These are phyloP conservation scores for Drosophila mulleri DNA, from an alignment of 2,888 invertebrate species.

Conservation along the genomic window DNA sequence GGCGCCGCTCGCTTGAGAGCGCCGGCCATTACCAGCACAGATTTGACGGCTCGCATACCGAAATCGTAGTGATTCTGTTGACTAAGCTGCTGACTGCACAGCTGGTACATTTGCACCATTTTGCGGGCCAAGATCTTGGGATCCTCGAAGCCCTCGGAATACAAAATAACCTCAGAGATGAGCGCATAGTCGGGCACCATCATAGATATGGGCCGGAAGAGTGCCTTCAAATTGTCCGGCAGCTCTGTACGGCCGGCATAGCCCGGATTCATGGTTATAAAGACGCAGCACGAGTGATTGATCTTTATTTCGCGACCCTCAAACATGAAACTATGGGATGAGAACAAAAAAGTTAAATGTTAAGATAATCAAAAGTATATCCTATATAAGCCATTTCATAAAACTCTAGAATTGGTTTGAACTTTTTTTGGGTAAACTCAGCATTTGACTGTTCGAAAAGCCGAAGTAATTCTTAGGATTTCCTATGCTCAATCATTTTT, in stretches of 20 bases:
- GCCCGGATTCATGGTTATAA: conserved; percentile 97
- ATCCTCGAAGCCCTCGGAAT: conserved; percentile 96
- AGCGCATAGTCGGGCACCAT: conserved; percentile 96
- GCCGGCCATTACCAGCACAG: conserved; percentile 96
- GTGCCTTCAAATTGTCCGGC: conserved; percentile 94
- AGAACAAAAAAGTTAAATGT: neutral
- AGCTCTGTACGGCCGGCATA: conserved; percentile 95
- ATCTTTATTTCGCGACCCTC: conserved; percentile 95
- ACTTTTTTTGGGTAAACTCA: too few relatives aligned
- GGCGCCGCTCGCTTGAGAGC: conserved; percentile 93
- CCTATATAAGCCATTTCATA: neutral
- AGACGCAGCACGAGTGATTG: conserved; percentile 92
- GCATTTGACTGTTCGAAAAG: too few relatives aligned
- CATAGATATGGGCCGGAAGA: conserved; percentile 95
- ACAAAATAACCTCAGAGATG: conserved; percentile 96
- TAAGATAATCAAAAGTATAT: neutral
- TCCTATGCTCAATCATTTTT: neutral
- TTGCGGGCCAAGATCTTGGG: conserved; percentile 94
- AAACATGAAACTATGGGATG: conserved; percentile 89
- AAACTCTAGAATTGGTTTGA: too few relatives aligned
- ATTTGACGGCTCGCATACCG: conserved; percentile 97
- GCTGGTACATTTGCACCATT: conserved; percentile 96
- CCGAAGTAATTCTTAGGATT: too few relatives aligned
- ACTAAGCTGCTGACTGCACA: conserved; percentile 95
- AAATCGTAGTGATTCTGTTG: conserved; percentile 97